A percentile compares a stretch with the other conserved stretches of the same genome.
Conservation (phyloP, 1,140 invertebrate species). For the Megathymus violae region DNA sequence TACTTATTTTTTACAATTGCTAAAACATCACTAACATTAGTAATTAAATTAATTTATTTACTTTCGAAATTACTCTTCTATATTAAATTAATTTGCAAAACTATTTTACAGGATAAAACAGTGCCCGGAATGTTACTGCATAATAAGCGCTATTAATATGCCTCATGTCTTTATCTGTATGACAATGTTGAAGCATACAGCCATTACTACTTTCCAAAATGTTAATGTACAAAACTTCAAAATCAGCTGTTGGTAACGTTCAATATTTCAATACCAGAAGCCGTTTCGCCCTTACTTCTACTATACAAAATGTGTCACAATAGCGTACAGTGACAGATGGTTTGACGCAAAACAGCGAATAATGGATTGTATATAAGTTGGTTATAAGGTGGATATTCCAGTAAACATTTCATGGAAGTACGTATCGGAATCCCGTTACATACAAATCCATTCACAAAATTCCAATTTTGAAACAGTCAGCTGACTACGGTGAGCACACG, state of each 20-base stretch:
- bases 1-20: too few species aligned
- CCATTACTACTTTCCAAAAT: too few species aligned
- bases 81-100: too few species aligned
- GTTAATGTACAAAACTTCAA: constrained; percentile 9
- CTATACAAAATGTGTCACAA: constrained; percentile 16
- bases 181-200: too few species aligned
- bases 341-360: neutral
- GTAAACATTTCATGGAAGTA: neutral
- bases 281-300: constrained; percentile 10
- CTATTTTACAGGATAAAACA: too few species aligned
- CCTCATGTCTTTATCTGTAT: too few species aligned
- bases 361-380: neutral
- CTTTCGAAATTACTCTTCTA: too few species aligned
- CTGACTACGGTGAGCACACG: constrained; percentile 24
- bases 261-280: constrained; percentile 15
- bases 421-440: constrained; percentile 22
- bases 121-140: too few species aligned
- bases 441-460: constrained; percentile 34
- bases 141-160: too few species aligned
- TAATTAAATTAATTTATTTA: too few species aligned
- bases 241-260: constrained; percentile 28
- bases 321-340: constrained; percentile 15
- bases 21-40: too few species aligned
- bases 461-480: constrained; percentile 31
- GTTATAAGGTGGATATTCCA: constrained; percentile 4